A percentile compares a stretch with the other conserved stretches of the same genome.
Conservation (phyloP, 2,888 invertebrate species). For the Troides oblongomaculatus region DNA sequence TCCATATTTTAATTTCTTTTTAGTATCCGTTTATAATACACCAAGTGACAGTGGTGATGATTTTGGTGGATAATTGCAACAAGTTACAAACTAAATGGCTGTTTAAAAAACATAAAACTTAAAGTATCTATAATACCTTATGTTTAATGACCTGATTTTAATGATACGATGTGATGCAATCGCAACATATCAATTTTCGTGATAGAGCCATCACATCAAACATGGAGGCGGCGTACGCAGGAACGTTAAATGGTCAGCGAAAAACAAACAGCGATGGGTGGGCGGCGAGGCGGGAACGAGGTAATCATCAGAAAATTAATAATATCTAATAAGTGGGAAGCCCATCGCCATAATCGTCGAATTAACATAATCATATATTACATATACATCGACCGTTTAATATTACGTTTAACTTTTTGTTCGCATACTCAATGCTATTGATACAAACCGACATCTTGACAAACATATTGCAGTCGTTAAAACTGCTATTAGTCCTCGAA, state of each 20-base stretch:
- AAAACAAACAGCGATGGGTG: constrained; percentile 18
- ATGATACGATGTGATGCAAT: constrained; percentile 11
- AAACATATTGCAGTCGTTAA: no score
- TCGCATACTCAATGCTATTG: no score
- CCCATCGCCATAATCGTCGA: constrained; percentile 13
- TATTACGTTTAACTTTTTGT: constrained; percentile 1
- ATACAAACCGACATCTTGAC: no score
- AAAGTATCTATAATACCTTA: neutral
- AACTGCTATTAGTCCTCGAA: no score
- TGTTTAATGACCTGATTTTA: neutral
- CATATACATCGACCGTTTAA: neutral
- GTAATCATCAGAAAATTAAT: constrained; percentile 5
- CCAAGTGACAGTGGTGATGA: no score
- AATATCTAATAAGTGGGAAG: constrained; percentile 1
- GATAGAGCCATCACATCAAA: constrained; percentile 18
- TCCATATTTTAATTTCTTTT: no score
- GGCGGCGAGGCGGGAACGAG: neutral
- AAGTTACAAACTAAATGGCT: no score
- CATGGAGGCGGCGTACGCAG: constrained; percentile 10
- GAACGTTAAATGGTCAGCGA: constrained; percentile 10
- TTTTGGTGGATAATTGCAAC: no score
- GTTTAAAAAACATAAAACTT: no score
- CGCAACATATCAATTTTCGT: constrained; percentile 16
- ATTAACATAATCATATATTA: constrained; percentile 21
- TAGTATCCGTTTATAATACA: no score